Evolutionary conservation across 2,888 invertebrate genomes (phyloP), one percentile per base, ranked within the genome.

Genomic region (Melikaiella ostensackeni): DNA sequence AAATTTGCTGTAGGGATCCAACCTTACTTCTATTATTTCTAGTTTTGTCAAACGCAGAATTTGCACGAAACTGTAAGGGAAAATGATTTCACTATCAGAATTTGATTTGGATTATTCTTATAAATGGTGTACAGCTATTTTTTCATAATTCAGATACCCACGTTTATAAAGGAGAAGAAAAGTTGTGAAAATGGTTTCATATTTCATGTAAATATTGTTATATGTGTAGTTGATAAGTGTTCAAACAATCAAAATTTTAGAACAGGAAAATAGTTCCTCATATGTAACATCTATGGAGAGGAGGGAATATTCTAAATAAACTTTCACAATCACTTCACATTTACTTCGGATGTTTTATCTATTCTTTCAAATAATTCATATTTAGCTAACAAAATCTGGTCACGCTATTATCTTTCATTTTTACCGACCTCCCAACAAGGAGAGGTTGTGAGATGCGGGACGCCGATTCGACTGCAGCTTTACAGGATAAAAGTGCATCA

Each of bases 1-100:
- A 70, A 50, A 70, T 30, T 50, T 70, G 30, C 27, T 30, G 70
- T 70, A 30, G 70, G 70, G 50, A 50, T 70, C n/a, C n/a, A 70
- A 70, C 70, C 70, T 70, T 30, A 70, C 70, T 70, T 46, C 70
- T 70, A 50, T 70, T 70, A 27, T 70, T 50, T 70, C 70, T 33
- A 50, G 30, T 50, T 70, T 70, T 70, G 46, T 50, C 70, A n/a
- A 46, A 46, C 70, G 70, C 24, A 1, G n/a, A 19, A 46, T 46
- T 70, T 70, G 30, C 70, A 70, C 30, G 16, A 50, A 70, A 30
- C 19, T 70, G 46, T 50, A 19, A 13, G 70, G 50, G 30, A 30
- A 46, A 38, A 38, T 33, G 16, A 55, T 55, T 55, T 55, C 55
- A 55, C 55, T 55, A 55, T 55, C 55, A 21, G 21, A 21, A 7